Conservation (phyloP, 35 echinoderm and acorn worm genomes). For the Hemicentrotus pulcherrimus region DNA sequence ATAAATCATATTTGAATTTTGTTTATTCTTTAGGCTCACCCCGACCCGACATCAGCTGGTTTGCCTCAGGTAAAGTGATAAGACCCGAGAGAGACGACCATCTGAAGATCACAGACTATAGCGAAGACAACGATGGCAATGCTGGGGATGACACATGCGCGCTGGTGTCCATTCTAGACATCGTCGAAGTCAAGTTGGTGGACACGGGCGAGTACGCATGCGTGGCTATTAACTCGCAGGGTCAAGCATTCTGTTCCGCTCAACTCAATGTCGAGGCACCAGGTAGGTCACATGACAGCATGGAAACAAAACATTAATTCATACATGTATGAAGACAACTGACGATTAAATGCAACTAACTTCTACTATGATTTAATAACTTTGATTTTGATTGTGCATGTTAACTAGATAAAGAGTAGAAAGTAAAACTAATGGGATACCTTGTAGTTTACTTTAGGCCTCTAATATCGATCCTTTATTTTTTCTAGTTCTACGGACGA, state of each 20-base stretch:
- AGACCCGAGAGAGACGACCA: background rate
- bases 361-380: background rate
- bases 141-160: background rate
- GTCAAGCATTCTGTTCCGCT: background rate
- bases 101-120: background rate
- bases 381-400: background rate
- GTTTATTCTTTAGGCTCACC: background rate
- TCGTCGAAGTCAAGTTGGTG: background rate
- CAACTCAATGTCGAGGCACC: background rate
- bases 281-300: background rate
- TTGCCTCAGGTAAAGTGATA: conserved; percentile 1
- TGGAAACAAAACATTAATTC: background rate
- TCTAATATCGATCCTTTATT: background rate
- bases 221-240: background rate
- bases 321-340: background rate
- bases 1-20: background rate
- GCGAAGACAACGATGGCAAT: background rate
- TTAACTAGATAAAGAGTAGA: background rate
- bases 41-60: conserved; percentile 17
- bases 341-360: background rate
- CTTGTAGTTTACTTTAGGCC: background rate
- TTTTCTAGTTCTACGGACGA: background rate
- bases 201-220: conserved; percentile 7
- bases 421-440: background rate
- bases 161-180: background rate